These are phyloP conservation scores for Phalangium opilio DNA, from an alignment of 2,888 invertebrate species.

Conservation along the genomic window DNA sequence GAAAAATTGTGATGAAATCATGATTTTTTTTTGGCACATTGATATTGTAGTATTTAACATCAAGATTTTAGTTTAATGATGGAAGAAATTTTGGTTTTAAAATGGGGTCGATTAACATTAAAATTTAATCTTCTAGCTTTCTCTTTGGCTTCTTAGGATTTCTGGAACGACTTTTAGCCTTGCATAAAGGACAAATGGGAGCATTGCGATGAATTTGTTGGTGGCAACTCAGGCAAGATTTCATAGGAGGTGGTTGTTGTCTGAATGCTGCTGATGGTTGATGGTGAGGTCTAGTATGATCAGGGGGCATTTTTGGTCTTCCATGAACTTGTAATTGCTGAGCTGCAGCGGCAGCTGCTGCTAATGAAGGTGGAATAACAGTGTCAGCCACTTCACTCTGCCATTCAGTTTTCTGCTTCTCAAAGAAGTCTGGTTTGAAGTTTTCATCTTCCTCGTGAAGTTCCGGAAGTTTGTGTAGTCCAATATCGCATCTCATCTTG, in stretches of 20 bases:
- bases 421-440: constrained; percentile 31
- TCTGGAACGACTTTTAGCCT: constrained; percentile 92
- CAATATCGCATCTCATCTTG: constrained; percentile 70
- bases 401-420: constrained; percentile 29
- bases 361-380: constrained; percentile 23
- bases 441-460: constrained; percentile 71
- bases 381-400: constrained; percentile 27
- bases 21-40: too few relatives aligned
- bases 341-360: constrained; percentile 23
- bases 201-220: constrained; percentile 97
- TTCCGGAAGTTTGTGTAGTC: constrained; percentile 73
- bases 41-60: too few relatives aligned
- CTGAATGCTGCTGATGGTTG: constrained; percentile 26
- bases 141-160: constrained; percentile 95
- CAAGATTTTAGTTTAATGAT: too few relatives aligned
- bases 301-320: constrained; percentile 22
- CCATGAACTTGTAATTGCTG: constrained; percentile 27
- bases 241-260: constrained; percentile 39
- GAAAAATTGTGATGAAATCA: too few relatives aligned
- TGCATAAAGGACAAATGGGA: constrained; percentile 97
- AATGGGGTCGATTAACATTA: too few relatives aligned
- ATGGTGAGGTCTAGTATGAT: constrained; percentile 14
- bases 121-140: constrained; percentile 25
- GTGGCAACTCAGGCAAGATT: constrained; percentile 79
- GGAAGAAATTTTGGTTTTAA: too few relatives aligned